These are phyloP conservation scores for Setipinna tenuifilis DNA, from an alignment of 2,797 vertebrate genomes.

Conservation along the genomic window DNA sequence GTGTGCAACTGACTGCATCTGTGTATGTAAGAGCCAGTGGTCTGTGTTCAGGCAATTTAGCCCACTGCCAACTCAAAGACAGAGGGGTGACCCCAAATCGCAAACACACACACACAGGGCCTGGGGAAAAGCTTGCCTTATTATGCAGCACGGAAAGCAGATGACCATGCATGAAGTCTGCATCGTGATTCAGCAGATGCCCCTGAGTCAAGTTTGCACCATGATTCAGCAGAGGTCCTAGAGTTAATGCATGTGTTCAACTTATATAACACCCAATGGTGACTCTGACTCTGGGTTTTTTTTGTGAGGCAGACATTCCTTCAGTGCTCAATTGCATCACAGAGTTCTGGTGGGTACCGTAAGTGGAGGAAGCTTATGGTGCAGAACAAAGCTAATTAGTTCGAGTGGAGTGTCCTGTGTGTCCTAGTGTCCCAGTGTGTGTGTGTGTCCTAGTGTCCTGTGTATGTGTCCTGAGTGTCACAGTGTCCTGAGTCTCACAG, in stretches of 20 bases:
- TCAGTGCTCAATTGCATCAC: background rate
- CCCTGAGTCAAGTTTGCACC: too few relatives aligned
- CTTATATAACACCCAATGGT: background rate
- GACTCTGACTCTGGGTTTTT: background rate
- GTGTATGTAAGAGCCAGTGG: constrained; percentile 4
- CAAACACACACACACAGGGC: background rate
- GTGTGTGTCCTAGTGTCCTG: too few relatives aligned
- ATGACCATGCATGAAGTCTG: background rate
- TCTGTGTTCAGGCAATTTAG: constrained; percentile 14
- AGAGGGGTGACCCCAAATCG: too few relatives aligned
- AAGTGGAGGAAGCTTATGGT: background rate
- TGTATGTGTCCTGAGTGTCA: too few relatives aligned
- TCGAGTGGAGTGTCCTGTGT: too few relatives aligned
- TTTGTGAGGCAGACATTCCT: background rate
- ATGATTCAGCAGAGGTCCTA: background rate
- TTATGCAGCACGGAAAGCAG: background rate
- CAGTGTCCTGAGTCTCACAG: too few relatives aligned
- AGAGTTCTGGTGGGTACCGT: background rate
- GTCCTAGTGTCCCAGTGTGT: too few relatives aligned
- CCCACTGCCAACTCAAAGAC: background rate
- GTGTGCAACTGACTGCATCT: constrained; percentile 9
- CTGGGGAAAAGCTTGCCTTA: background rate
- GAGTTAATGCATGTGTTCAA: background rate
- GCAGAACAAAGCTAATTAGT: background rate
- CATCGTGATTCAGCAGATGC: background rate